A percentile compares a stretch with the other conserved stretches of the same genome.
Conservation (phyloP, 2,797 vertebrate species). For the Esox lucius region DNA sequence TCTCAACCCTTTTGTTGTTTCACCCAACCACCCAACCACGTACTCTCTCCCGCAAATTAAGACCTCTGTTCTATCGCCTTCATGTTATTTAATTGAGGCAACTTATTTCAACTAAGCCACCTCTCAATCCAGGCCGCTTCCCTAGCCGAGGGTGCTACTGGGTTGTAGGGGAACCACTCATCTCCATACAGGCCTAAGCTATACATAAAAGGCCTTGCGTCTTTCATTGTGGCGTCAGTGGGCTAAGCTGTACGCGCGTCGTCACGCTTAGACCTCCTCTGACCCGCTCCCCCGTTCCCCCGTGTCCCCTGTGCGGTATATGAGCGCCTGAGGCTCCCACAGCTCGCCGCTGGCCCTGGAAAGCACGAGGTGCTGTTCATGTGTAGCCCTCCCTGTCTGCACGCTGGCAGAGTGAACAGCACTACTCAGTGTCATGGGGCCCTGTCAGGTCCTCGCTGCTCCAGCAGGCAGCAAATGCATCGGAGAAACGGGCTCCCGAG, state of each 20-base stretch:
- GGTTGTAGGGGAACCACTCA: neutral
- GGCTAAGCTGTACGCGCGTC: neutral
- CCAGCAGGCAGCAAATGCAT: constrained; percentile 71
- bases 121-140: neutral
- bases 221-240: neutral
- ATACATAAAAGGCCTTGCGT: neutral
- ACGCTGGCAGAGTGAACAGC: constrained; percentile 42
- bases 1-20: constrained; percentile 29
- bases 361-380: constrained; percentile 4
- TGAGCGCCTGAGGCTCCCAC: constrained; percentile 24
- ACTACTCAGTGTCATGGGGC: constrained; percentile 56
- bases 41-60: constrained; percentile 29
- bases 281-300: no score
- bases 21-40: constrained; percentile 33
- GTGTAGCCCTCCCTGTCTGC: constrained; percentile 32
- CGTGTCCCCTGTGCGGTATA: constrained; percentile 11
- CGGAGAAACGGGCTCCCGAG: constrained; percentile 65
- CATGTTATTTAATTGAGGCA: neutral
- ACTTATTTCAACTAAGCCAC: constrained; percentile 1
- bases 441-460: constrained; percentile 68
- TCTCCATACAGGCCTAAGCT: neutral
- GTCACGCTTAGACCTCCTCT: constrained; percentile 5
- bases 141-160: neutral
- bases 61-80: neutral
- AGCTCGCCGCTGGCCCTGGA: constrained; percentile 24